phyloP scores from a whole-genome alignment of 2,888 invertebrate genomes.

The Caradrina clavipalpis region DNA sequence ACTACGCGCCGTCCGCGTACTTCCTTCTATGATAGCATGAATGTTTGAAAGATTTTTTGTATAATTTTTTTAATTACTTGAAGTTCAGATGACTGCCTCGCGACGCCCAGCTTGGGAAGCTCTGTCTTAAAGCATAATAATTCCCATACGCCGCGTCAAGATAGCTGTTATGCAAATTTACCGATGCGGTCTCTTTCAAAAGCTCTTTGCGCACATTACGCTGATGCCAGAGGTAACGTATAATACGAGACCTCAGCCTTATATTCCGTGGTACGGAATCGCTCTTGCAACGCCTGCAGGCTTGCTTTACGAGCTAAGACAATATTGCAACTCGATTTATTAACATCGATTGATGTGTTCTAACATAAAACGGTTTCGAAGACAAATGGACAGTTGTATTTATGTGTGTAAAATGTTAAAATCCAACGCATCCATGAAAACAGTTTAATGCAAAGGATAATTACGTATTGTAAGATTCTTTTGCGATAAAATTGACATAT shows the following conservation, averaged over 20 bases:
- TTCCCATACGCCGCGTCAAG: too few relatives aligned
- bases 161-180: neutral
- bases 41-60: too few relatives aligned
- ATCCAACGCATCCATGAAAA: too few relatives aligned
- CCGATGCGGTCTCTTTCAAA: neutral
- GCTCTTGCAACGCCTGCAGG: neutral
- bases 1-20: too few relatives aligned
- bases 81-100: too few relatives aligned
- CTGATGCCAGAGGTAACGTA: neutral
- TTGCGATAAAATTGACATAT: neutral
- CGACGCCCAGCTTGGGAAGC: too few relatives aligned
- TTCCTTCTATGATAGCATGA: too few relatives aligned
- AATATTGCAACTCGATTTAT: conserved; percentile 23
- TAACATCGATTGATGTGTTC: conserved; percentile 23
- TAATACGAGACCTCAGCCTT: neutral
- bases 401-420: neutral
- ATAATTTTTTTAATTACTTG: too few relatives aligned
- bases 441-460: too few relatives aligned
- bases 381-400: conserved; percentile 14
- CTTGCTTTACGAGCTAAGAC: neutral
- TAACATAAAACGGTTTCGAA: conserved; percentile 7
- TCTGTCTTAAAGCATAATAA: too few relatives aligned
- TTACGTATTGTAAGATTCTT: too few relatives aligned
- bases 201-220: neutral
- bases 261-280: neutral